A percentile compares a stretch with the other conserved stretches of the same genome.
These are phyloP conservation scores for Eurytemora carolleeae DNA, from an alignment of 1,140 invertebrate genomes.

Conservation along the genomic window DNA sequence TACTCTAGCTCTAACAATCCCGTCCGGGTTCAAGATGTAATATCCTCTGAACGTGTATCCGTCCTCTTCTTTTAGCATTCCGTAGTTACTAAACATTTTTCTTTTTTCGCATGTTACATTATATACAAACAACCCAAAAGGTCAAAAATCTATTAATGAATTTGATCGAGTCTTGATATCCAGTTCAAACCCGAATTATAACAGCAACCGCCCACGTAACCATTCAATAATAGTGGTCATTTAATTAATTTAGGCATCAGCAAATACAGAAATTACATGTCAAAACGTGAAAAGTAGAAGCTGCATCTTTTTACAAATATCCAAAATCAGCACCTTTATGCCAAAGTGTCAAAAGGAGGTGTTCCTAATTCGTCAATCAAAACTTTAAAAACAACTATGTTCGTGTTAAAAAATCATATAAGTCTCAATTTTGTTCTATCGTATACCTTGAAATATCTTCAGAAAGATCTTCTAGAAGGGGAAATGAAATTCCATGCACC, in stretches of 20 bases:
- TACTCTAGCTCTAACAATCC: not conserved
- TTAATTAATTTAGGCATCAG: not conserved
- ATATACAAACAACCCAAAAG: not conserved
- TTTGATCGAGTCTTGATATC: too few relatives aligned
- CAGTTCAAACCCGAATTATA: too few relatives aligned
- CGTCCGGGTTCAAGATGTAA: not conserved
- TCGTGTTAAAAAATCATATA: not conserved
- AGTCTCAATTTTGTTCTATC: not conserved
- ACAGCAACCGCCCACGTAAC: too few relatives aligned
- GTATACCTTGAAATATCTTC: not conserved
- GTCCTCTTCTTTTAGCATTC: not conserved
- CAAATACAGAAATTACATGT: not conserved
- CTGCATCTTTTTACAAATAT: not conserved
- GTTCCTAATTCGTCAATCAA: not conserved
- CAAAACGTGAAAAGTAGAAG: not conserved
- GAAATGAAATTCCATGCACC: not conserved
- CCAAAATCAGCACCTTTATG: too few relatives aligned
- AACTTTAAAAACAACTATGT: not conserved
- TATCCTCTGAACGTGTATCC: not conserved
- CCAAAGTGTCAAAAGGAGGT: too few relatives aligned
- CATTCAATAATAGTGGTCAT: too few relatives aligned
- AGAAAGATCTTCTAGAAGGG: not conserved
- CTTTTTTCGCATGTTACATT: not conserved
- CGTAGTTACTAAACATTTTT: not conserved
- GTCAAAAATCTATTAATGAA: too few relatives aligned